These are phyloP conservation scores for Halcyon chelicuti DNA, from an alignment of 2,797 vertebrate genomes.

Conservation along the genomic window DNA sequence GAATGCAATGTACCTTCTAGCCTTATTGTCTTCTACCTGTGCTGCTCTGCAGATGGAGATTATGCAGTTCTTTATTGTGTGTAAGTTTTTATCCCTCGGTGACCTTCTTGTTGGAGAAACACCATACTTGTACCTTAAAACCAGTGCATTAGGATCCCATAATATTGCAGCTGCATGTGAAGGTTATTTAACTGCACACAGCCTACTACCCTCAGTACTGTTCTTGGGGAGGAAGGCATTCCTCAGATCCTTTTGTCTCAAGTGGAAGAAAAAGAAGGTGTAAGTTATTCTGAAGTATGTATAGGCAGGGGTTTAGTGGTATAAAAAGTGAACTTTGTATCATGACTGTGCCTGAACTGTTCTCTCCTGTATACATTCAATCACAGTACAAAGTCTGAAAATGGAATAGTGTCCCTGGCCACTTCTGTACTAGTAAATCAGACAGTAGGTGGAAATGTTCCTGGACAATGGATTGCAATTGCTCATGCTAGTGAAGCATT, in stretches of 20 bases:
- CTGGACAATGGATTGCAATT: not conserved
- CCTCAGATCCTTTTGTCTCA: not conserved
- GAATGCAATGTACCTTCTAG: not conserved
- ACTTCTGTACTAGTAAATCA: not conserved
- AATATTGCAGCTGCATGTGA: not conserved
- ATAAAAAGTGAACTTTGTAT: not conserved
- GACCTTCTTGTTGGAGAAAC: not conserved
- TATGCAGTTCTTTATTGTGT: not conserved
- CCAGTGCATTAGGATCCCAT: not conserved
- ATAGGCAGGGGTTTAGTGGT: accelerated
- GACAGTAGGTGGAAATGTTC: constrained; percentile 8
- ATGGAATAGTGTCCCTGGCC: not conserved
- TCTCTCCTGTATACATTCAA: not conserved
- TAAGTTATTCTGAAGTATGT: not conserved
- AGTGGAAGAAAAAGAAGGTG: not conserved
- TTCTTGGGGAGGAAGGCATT: not conserved
- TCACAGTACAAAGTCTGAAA: not conserved
- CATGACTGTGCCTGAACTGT: not conserved
- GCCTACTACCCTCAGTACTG: not conserved
- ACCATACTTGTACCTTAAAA: not conserved
- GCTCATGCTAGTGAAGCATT: not conserved
- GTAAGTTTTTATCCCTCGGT: not conserved
- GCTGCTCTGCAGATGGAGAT: not conserved
- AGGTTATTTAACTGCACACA: not conserved
- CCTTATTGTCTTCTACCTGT: not conserved